phyloP scores from a whole-genome alignment of 2,888 invertebrate species.

The Acleris holmiana region DNA sequence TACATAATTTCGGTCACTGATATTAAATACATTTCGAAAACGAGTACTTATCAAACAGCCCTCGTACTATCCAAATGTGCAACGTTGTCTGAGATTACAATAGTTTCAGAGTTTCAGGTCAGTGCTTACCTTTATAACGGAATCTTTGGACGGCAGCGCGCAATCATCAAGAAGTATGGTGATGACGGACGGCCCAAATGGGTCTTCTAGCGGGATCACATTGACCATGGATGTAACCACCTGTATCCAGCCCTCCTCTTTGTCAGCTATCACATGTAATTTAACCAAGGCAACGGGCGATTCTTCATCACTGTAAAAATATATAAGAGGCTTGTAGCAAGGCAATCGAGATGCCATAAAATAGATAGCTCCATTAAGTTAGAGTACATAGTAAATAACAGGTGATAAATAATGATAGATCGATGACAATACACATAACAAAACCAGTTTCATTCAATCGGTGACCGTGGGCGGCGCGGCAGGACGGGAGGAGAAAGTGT shows the following conservation, averaged over 20 bases:
- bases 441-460: no score
- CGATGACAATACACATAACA: no score
- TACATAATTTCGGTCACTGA: no score
- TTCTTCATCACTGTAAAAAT: constrained; percentile 91
- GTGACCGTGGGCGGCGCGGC: no score
- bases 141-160: constrained; percentile 91
- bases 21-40: no score
- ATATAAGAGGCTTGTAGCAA: background rate
- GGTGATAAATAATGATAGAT: no score
- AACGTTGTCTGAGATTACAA: background rate
- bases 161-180: constrained; percentile 95
- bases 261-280: constrained; percentile 93
- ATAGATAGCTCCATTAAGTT: no score
- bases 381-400: no score
- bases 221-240: constrained; percentile 92
- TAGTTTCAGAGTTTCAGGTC: background rate
- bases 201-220: constrained; percentile 92
- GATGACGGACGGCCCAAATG: constrained; percentile 95
- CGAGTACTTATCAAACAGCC: no score
- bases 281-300: constrained; percentile 93
- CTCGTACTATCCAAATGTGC: background rate
- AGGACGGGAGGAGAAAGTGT: no score
- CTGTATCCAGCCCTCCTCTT: constrained; percentile 95
- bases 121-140: constrained; percentile 85
- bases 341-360: background rate